These are phyloP conservation scores for Cyanistes caeruleus DNA, from an alignment of 2,113 vertebrate species.

Conservation along the genomic window DNA sequence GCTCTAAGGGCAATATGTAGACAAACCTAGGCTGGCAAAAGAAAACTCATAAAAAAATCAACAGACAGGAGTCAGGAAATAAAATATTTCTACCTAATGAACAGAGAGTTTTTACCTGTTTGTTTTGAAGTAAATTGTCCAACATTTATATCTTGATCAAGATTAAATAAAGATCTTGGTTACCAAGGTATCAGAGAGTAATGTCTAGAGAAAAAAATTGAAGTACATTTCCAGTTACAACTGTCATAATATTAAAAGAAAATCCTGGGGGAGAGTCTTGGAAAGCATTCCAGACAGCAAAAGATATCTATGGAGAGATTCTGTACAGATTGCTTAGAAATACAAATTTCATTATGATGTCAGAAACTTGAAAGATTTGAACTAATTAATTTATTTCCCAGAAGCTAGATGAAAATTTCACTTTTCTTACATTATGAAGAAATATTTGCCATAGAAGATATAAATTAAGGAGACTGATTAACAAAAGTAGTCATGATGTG, in stretches of 20 bases:
- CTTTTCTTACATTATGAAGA: background rate
- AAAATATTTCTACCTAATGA: background rate
- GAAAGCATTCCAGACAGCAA: background rate
- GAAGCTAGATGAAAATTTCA: background rate
- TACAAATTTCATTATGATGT: background rate
- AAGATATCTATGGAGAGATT: background rate
- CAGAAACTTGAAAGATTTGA: background rate
- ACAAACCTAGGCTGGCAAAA: background rate
- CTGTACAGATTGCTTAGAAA: background rate
- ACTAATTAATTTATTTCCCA: background rate
- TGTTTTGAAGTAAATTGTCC: background rate
- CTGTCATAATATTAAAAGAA: background rate
- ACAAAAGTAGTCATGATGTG: background rate
- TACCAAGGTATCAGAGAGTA: background rate
- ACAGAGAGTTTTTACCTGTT: background rate
- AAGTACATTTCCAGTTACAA: background rate
- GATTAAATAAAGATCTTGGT: background rate
- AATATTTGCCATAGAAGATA: background rate
- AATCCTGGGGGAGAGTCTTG: background rate
- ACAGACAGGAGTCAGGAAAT: background rate
- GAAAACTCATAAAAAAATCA: background rate
- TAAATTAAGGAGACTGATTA: background rate
- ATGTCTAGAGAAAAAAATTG: rapidly evolving
- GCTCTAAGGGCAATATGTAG: background rate
- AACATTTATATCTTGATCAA: background rate